Evolutionary conservation across 2,797 vertebrate species (phyloP).

Genomic region (Sebastolobus altivelis): DNA sequence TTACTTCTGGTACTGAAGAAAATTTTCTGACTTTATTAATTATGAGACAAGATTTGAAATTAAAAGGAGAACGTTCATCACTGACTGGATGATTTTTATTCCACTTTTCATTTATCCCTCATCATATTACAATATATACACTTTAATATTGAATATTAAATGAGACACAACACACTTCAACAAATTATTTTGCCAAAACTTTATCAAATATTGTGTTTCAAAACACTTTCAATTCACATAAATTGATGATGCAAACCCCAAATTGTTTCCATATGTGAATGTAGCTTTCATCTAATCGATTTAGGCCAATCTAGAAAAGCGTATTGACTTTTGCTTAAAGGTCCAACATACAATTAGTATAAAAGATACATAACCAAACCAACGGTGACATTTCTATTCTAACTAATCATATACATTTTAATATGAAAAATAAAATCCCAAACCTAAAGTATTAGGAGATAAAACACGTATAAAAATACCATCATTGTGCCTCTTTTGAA

Average conservation of each 20-base stretch:
- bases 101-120: background rate
- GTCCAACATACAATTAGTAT: background rate
- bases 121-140: background rate
- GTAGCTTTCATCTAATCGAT: background rate
- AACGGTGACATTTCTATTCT: slow-evolving; percentile 14
- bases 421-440: slow-evolving; percentile 29
- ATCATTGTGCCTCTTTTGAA: slow-evolving; percentile 5
- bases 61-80: too few relatives aligned
- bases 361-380: slow-evolving; percentile 19
- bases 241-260: too few relatives aligned
- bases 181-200: slow-evolving; percentile 60
- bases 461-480: background rate
- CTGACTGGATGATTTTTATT: too few relatives aligned
- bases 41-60: too few relatives aligned
- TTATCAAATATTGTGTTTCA: slow-evolving; percentile 13
- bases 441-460: slow-evolving; percentile 31
- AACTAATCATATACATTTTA: slow-evolving; percentile 15
- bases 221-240: slow-evolving; percentile 15
- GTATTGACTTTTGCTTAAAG: background rate
- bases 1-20: too few relatives aligned
- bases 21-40: too few relatives aligned
- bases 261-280: background rate
- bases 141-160: background rate
- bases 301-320: background rate
- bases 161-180: slow-evolving; percentile 26